These are phyloP conservation scores for Cydia splendana DNA, from an alignment of 1,140 invertebrate genomes.

Conservation along the genomic window DNA sequence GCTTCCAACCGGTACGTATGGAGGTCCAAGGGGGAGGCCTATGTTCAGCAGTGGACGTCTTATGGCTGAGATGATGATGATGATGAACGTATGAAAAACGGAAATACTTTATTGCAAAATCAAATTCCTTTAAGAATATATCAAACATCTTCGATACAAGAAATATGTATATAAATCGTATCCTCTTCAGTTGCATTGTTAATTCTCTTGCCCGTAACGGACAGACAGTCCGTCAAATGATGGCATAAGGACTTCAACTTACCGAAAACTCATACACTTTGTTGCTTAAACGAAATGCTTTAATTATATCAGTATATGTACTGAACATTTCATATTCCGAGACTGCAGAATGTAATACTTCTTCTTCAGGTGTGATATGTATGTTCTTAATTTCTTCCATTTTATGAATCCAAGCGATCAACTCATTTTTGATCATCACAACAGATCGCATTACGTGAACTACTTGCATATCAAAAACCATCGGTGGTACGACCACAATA, in stretches of 20 bases:
- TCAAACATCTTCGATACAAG: too few relatives aligned
- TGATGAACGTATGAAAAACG: too few relatives aligned
- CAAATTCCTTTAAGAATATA: too few relatives aligned
- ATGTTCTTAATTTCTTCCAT: background rate
- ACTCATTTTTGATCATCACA: background rate
- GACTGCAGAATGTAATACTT: background rate
- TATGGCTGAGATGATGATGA: too few relatives aligned
- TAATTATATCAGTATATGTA: conserved; percentile 15
- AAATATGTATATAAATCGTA: too few relatives aligned
- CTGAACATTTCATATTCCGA: background rate
- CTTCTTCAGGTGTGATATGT: background rate
- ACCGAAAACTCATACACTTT: background rate
- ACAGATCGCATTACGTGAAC: background rate
- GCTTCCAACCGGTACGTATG: too few relatives aligned
- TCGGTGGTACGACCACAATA: background rate
- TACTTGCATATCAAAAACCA: background rate
- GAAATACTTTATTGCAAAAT: too few relatives aligned
- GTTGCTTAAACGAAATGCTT: background rate
- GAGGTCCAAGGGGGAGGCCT: too few relatives aligned
- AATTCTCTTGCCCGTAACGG: too few relatives aligned
- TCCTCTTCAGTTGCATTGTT: too few relatives aligned
- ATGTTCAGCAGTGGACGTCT: too few relatives aligned
- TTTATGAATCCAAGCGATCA: background rate
- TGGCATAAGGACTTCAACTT: background rate
- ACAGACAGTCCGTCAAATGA: too few relatives aligned